A percentile compares a stretch with the other conserved stretches of the same genome.
Evolutionary conservation across 2,113 vertebrate species (phyloP).

Genomic region (Globicephala melas): DNA sequence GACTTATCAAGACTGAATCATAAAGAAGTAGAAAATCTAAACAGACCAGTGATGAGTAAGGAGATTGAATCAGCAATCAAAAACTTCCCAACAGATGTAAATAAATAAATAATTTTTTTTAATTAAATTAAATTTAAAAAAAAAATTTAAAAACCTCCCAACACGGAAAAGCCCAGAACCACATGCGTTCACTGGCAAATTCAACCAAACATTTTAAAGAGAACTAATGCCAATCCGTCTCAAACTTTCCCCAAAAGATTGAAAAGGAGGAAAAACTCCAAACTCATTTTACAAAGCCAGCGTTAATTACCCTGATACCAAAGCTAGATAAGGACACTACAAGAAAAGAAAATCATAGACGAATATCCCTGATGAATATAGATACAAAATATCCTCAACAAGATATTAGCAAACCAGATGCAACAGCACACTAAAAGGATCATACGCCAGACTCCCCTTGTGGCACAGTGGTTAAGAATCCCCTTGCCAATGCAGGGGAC

Average conservation of each 20-base stretch:
- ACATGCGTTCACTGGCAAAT: background rate
- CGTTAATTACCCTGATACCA: background rate
- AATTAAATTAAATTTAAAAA: no score
- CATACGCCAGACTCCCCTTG: background rate
- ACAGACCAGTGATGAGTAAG: background rate
- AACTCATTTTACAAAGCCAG: background rate
- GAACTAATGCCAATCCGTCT: background rate
- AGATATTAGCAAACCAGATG: background rate
- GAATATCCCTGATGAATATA: background rate
- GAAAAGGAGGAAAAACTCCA: background rate
- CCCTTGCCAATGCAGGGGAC: background rate
- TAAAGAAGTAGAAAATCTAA: background rate
- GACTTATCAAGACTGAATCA: background rate
- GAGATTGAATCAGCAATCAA: background rate
- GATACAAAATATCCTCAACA: background rate
- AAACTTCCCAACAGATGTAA: background rate
- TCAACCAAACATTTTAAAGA: background rate
- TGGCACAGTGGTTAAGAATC: background rate
- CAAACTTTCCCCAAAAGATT: background rate
- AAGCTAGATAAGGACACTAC: background rate
- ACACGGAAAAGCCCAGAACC: background rate
- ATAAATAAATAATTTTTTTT: no score
- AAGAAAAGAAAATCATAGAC: background rate
- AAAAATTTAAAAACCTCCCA: background rate
- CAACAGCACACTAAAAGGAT: background rate